phyloP scores from a whole-genome alignment of 2,797 vertebrate species.

The Somateria mollissima region DNA sequence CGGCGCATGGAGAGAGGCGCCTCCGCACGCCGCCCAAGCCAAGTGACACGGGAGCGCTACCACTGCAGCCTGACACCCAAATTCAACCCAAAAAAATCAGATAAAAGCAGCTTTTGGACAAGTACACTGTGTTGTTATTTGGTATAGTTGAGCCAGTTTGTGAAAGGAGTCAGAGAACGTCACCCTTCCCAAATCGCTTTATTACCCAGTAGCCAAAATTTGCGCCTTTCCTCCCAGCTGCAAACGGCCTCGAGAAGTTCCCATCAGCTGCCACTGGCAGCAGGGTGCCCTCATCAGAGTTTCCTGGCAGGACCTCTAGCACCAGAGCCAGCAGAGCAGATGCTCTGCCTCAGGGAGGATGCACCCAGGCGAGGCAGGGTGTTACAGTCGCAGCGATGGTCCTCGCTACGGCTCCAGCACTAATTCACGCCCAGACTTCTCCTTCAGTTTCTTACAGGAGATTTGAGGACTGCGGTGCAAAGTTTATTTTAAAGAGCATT shows the following conservation, averaged over 20 bases:
- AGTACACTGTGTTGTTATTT: rapidly evolving
- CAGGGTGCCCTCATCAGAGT: background rate
- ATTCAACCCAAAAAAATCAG: rapidly evolving
- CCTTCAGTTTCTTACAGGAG: background rate
- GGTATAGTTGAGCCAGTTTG: background rate
- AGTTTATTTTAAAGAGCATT: slow-evolving; percentile 61
- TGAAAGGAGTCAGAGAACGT: rapidly evolving
- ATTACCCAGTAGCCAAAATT: background rate
- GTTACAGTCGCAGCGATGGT: rapidly evolving
- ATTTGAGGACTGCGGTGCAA: background rate
- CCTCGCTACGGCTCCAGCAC: background rate
- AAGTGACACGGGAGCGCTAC: rapidly evolving
- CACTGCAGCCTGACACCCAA: rapidly evolving
- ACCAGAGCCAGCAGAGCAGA: background rate
- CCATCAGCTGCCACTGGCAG: rapidly evolving
- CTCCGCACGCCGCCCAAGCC: rapidly evolving
- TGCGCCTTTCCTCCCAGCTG: background rate
- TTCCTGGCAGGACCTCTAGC: background rate
- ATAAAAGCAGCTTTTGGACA: background rate
- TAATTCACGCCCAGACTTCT: background rate
- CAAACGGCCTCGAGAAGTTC: rapidly evolving
- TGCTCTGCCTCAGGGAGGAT: background rate
- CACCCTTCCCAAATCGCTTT: rapidly evolving
- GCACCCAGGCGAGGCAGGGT: rapidly evolving
- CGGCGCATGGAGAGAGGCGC: background rate